Conservation (phyloP, 1,140 invertebrate species). For the Oscheius sp. region DNA sequence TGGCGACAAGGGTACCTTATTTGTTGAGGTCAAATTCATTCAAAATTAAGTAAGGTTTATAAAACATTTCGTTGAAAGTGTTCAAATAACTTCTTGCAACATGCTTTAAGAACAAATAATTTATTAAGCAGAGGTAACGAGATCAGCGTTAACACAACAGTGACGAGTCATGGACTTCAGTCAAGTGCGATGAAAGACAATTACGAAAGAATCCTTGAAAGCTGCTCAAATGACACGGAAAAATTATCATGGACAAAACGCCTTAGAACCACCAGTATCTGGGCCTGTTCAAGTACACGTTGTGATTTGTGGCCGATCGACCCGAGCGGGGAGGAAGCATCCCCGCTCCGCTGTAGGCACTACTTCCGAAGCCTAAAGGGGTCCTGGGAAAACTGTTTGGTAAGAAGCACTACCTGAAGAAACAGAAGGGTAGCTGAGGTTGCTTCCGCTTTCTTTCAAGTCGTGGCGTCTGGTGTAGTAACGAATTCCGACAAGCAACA, state of each 20-base stretch:
- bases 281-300: constrained; percentile 35
- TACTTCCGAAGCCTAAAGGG: constrained; percentile 1
- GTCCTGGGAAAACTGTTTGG: too few relatives aligned
- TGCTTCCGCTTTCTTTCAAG: background rate
- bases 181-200: background rate
- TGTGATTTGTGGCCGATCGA: constrained; percentile 20
- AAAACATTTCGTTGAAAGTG: too few relatives aligned
- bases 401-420: background rate
- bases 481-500: background rate
- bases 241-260: constrained; percentile 2
- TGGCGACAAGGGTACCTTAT: too few relatives aligned
- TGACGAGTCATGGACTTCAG: too few relatives aligned
- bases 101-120: too few relatives aligned
- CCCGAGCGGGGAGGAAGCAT: constrained; percentile 4
- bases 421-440: background rate
- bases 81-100: too few relatives aligned
- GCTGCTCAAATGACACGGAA: constrained; percentile 20
- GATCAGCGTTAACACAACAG: too few relatives aligned
- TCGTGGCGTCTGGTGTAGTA: background rate
- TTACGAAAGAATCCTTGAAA: background rate
- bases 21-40: too few relatives aligned
- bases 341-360: constrained; percentile 4
- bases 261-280: constrained; percentile 36
- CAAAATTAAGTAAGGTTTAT: too few relatives aligned
- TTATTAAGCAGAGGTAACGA: background rate